Evolutionary conservation across 2,113 vertebrate genomes (phyloP).

Genomic region (Leptobrachium ailaonicum): DNA sequence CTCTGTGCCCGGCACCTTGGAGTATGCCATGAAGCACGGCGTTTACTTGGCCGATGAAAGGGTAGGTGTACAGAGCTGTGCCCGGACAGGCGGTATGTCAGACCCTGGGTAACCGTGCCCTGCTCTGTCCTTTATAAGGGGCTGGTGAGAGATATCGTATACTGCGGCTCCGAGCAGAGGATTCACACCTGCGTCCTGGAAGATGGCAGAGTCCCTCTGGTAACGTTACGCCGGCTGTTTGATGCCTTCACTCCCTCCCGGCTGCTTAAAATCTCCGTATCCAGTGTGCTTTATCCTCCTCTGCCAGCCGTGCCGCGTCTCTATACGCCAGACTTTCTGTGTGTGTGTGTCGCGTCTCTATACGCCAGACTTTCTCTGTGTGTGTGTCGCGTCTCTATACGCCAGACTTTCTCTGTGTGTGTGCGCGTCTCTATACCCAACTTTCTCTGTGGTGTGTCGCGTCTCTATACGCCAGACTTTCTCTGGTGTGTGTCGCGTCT

Average conservation of each 20-base stretch:
- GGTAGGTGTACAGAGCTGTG: conserved; percentile 60
- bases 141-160: conserved; percentile 80
- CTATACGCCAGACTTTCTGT: too few relatives aligned
- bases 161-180: conserved; percentile 72
- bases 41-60: conserved; percentile 78
- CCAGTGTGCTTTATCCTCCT: too few relatives aligned
- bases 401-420: too few relatives aligned
- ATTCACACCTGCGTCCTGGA: conserved; percentile 69
- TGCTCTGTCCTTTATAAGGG: conserved; percentile 62
- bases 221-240: conserved; percentile 46
- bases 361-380: too few relatives aligned
- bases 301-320: too few relatives aligned
- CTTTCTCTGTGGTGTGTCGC: too few relatives aligned
- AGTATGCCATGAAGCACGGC: conserved; percentile 82
- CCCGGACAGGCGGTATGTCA: neutral
- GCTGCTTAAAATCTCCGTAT: too few relatives aligned
- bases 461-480: too few relatives aligned
- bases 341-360: too few relatives aligned
- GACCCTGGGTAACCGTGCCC: neutral
- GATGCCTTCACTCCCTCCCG: neutral
- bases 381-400: too few relatives aligned
- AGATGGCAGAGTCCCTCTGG: conserved; percentile 84
- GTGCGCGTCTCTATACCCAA: too few relatives aligned
- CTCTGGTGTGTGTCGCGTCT: too few relatives aligned
- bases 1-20: conserved; percentile 75